Evolutionary conservation across 2,797 vertebrate species (phyloP).

Genomic region (Ctenochaetus hawaiiensis): DNA sequence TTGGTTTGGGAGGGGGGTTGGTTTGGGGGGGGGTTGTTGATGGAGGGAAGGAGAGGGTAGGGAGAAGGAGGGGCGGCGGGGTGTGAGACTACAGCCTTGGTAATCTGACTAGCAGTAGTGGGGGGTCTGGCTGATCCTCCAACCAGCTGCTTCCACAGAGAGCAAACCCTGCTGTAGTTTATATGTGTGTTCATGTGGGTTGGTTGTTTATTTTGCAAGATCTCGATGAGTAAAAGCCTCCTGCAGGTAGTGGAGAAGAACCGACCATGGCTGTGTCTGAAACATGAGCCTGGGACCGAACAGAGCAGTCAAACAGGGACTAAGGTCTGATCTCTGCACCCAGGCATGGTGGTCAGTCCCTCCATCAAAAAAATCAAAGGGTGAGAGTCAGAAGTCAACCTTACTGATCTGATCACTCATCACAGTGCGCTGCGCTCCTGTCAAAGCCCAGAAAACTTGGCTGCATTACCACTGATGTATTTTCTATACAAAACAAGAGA

Average conservation of each 20-base stretch:
- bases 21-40: background rate
- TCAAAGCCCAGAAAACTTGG: background rate
- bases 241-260: constrained; percentile 1
- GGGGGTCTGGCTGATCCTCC: constrained; percentile 68
- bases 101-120: constrained; percentile 73
- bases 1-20: constrained; percentile 2
- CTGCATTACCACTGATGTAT: background rate
- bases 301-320: background rate
- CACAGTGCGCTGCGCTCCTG: background rate
- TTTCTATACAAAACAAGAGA: background rate
- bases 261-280: background rate
- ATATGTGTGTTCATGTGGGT: constrained; percentile 28
- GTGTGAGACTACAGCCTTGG: constrained; percentile 59
- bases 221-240: constrained; percentile 36
- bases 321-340: constrained; percentile 21
- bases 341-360: background rate
- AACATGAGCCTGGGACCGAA: background rate
- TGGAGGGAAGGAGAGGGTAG: constrained; percentile 23
- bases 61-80: constrained; percentile 29
- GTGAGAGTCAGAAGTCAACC: constrained; percentile 19
- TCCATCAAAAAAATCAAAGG: constrained; percentile 21
- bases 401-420: background rate
- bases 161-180: constrained; percentile 30
- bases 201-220: constrained; percentile 45
- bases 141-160: constrained; percentile 75